Evolutionary conservation across 2,113 vertebrate species (phyloP), one percentile per base, ranked within the genome.

Genomic region (Mohoua ochrocephala): DNA sequence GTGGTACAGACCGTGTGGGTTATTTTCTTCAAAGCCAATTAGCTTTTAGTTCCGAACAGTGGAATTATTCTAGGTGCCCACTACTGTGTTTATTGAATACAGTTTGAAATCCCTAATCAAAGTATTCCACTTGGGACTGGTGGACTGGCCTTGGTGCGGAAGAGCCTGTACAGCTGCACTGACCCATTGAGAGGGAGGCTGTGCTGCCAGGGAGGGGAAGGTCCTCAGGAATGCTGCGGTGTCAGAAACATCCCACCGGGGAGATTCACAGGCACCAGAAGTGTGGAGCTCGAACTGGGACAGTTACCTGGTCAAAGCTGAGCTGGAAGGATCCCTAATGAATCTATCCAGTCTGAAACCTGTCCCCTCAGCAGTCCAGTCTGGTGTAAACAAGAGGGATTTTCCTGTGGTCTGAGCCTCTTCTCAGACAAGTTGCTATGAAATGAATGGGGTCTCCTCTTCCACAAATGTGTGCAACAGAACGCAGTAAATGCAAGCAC

Each of bases 21-120:
- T 93, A 83, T 95, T 96, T 97, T 90, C 79, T 89, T 93, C 92
- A 67, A 93, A 96, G 94, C 68, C 91, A 95, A 97, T 97, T 96
- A 93, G 69, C 44, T 95, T 96, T 95, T 70, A 57, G 68, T 64
- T 94, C 84, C 92, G 89, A 84, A 39, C 81, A 79, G 80, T 9
- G 70, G 89, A 91, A 60, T 82, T 81, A 70, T 82, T 74, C 75
- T 28, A 53, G 87, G 64, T 42, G 73, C 31, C 45, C 1, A 0
- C 10, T 28, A 11, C 84, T 59, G 79, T 30, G 69, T 77, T 93
- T 93, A 84, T 19, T 56, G 88, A 54, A 41, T 13, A 21, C 21
- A 63, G 54, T 8, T 63, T 78, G 75, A 87, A 95, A 86, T 81
- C 54, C 24, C 65, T 24, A 3, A 86, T 50, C 33, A 23, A 26